A percentile compares a stretch with the other conserved stretches of the same genome.
These are phyloP conservation scores for Spisula subtruncata DNA, from an alignment of 2,888 invertebrate genomes.

Conservation along the genomic window DNA sequence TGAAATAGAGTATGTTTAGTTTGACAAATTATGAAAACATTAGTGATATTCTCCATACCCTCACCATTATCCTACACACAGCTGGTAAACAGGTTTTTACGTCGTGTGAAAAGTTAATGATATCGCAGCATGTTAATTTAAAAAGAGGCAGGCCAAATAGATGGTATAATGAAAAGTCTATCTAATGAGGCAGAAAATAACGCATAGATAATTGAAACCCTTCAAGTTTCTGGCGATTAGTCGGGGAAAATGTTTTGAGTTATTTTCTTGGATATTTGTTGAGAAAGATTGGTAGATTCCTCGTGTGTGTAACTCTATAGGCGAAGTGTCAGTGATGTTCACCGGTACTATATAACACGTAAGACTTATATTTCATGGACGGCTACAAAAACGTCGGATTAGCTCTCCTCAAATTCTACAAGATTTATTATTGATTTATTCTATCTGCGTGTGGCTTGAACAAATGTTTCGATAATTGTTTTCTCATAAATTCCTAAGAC, in stretches of 20 bases:
- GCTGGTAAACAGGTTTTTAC: neutral
- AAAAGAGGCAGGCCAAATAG: slow-evolving; percentile 4
- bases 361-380: neutral
- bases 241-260: neutral
- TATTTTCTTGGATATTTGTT: neutral
- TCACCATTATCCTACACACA: neutral
- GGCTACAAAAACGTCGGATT: neutral
- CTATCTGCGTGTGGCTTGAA: neutral
- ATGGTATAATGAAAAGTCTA: slow-evolving; percentile 22
- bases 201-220: slow-evolving; percentile 21
- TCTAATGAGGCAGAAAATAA: slow-evolving; percentile 35
- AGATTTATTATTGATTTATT: neutral
- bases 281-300: neutral
- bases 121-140: slow-evolving; percentile 10
- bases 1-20: neutral
- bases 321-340: neutral
- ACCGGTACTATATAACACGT: neutral
- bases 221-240: neutral
- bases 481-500: neutral
- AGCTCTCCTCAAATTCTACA: neutral
- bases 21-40: slow-evolving; percentile 15
- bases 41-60: neutral
- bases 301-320: neutral
- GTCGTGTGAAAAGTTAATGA: slow-evolving; percentile 20
- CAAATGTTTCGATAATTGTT: slow-evolving; percentile 12